Evolutionary conservation across 2,797 vertebrate genomes (phyloP).

Genomic region (Argya squamiceps): DNA sequence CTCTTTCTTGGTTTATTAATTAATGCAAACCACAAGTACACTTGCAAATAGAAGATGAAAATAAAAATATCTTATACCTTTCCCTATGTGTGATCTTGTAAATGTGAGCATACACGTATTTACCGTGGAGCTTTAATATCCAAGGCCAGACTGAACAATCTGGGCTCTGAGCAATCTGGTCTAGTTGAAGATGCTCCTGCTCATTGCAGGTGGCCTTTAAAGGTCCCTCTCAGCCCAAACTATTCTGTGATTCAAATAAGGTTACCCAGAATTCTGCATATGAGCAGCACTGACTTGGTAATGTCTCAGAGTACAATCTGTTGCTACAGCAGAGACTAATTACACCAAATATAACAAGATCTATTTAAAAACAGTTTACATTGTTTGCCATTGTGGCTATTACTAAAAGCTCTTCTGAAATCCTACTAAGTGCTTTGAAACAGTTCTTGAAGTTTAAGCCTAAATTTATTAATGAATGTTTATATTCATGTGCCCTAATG

Average conservation of each 20-base stretch:
- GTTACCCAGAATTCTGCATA: background rate
- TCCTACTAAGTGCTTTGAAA: background rate
- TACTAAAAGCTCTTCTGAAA: background rate
- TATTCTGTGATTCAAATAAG: background rate
- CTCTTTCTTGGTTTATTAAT: background rate
- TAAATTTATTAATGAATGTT: background rate
- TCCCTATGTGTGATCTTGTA: background rate
- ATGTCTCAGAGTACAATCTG: background rate
- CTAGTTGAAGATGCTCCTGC: background rate
- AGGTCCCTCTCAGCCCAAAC: background rate
- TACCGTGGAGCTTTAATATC: background rate
- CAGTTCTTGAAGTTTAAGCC: background rate
- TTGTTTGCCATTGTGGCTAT: background rate
- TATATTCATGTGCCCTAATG: background rate
- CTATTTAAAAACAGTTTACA: background rate
- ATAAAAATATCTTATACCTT: background rate
- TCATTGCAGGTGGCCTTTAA: background rate
- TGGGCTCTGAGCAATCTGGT: background rate
- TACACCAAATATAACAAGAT: background rate
- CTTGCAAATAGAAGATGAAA: background rate
- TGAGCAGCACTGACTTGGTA: background rate
- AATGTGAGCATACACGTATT: background rate
- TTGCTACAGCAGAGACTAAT: background rate
- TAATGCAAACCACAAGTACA: background rate
- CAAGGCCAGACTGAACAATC: background rate